Evolutionary conservation across 2,888 invertebrate species (phyloP).

Genomic region (Eristalinus sepulchralis): DNA sequence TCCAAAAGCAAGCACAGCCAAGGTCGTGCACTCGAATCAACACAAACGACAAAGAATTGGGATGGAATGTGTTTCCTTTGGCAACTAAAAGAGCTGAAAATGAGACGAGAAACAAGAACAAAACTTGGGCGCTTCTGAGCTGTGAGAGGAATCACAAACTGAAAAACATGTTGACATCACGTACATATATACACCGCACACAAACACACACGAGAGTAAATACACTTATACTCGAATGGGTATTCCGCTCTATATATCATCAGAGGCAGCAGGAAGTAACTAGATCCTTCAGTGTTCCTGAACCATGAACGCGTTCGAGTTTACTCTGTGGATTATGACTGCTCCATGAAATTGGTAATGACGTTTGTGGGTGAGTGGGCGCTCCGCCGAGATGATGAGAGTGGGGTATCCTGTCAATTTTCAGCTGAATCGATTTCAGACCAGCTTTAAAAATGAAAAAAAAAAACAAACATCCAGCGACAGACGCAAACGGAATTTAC

Average conservation of each 20-base stretch:
- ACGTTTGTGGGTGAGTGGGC: slow-evolving; percentile 4
- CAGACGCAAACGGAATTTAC: not conserved
- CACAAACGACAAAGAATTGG: slow-evolving; percentile 47
- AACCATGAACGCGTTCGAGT: slow-evolving; percentile 16
- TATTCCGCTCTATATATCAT: not conserved
- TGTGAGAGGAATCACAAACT: slow-evolving; percentile 15
- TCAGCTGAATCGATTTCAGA: slow-evolving; percentile 32
- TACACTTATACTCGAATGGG: too few relatives aligned
- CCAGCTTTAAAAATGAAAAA: not conserved
- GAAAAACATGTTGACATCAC: slow-evolving; percentile 28
- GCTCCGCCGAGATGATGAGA: not conserved
- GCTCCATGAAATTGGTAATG: not conserved
- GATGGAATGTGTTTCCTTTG: slow-evolving; percentile 42
- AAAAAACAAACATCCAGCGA: not conserved
- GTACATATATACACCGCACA: not conserved
- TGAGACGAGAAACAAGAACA: not conserved
- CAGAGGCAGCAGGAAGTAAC: slow-evolving; percentile 20
- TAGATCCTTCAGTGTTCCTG: slow-evolving; percentile 31
- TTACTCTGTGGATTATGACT: slow-evolving; percentile 7
- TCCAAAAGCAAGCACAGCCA: slow-evolving; percentile 50
- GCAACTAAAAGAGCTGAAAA: slow-evolving; percentile 14
- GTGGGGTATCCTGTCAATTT: slow-evolving; percentile 21
- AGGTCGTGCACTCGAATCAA: slow-evolving; percentile 64
- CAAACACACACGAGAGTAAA: not conserved
- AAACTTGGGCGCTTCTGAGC: not conserved